Conservation (phyloP, 2,797 vertebrate species). For the Syngnathus rostellatus region DNA sequence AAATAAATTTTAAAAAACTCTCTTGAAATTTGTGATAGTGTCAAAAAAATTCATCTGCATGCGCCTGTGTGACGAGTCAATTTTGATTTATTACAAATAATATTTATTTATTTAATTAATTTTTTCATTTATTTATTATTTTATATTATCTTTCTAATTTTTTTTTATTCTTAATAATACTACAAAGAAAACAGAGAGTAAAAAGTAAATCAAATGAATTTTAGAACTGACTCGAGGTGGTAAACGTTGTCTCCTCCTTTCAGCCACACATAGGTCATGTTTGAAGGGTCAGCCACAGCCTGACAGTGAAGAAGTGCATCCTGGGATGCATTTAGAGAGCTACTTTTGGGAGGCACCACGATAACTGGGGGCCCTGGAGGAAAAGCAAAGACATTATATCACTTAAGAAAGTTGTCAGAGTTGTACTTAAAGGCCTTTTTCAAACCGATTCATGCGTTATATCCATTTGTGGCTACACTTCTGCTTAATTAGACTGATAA, state of each 20-base stretch:
- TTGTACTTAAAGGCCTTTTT: background rate
- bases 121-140: too few relatives aligned
- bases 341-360: slow-evolving; percentile 73
- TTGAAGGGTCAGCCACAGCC: slow-evolving; percentile 84
- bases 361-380: slow-evolving; percentile 82
- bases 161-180: too few relatives aligned
- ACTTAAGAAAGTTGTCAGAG: background rate
- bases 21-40: too few relatives aligned
- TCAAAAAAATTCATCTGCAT: too few relatives aligned
- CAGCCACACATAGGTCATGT: slow-evolving; percentile 94
- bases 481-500: background rate
- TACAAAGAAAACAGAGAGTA: background rate
- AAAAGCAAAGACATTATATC: slow-evolving; percentile 1
- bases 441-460: background rate
- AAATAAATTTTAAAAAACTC: too few relatives aligned
- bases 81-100: too few relatives aligned
- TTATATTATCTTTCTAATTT: too few relatives aligned
- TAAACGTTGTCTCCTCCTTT: slow-evolving; percentile 77
- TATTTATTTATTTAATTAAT: too few relatives aligned
- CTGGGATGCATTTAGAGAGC: slow-evolving; percentile 80
- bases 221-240: slow-evolving; percentile 75
- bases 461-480: background rate
- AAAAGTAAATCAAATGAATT: slow-evolving; percentile 4
- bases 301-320: slow-evolving; percentile 79
- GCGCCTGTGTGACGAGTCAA: too few relatives aligned